Evolutionary conservation across 2,113 vertebrate genomes (phyloP), one percentile per base, ranked within the genome.

Genomic region (Gallinago paraguaiae): DNA sequence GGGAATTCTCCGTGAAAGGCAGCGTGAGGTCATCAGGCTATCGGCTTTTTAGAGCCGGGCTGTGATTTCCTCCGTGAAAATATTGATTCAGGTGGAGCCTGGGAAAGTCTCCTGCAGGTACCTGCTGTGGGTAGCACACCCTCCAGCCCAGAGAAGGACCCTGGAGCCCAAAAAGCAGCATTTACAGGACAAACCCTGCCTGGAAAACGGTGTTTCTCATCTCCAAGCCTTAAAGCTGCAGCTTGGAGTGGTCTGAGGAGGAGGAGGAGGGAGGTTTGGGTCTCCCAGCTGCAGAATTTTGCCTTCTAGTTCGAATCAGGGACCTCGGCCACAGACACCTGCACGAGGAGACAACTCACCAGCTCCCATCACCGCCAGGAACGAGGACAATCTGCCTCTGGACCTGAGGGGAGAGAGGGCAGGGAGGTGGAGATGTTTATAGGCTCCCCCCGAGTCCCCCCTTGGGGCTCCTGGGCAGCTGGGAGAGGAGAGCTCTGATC

Each of bases 181-280:
- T 39, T 56, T 31, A 23, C n/a, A 8, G 10, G 14, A 10, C 20
- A 63, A 77, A 70, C 11, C 10, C 30, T 33, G 43, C 35, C 51
- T 51, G 59, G 59, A 39, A 37, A 45, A 39, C 0, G 6, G 31
- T 17, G 35, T 22, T 77, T 84, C 43, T 72, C 31, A 20, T 25
- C 63, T 57, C 56, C 20, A 23, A 76, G 23, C 31, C 48, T 28
- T 28, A 30, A 63, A 57, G 19, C 61, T 45, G 50, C 50, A 51
- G 50, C 3, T 17, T 22, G 45, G 28, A 59, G 63, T 5, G 7
- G 23, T 15, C 18, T 0, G 1, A 43, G 50, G 8, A 33, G 3
- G 33, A 33, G 3, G 33, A 5, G 50, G 25, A 11, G 51, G 25
- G 51, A 15, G 16, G 51, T 22, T 51, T 45, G 16, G 51, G 20